Evolutionary conservation across 2,113 vertebrate genomes (phyloP), one percentile per base, ranked within the genome.

Genomic region (Ranitomeya imitator): DNA sequence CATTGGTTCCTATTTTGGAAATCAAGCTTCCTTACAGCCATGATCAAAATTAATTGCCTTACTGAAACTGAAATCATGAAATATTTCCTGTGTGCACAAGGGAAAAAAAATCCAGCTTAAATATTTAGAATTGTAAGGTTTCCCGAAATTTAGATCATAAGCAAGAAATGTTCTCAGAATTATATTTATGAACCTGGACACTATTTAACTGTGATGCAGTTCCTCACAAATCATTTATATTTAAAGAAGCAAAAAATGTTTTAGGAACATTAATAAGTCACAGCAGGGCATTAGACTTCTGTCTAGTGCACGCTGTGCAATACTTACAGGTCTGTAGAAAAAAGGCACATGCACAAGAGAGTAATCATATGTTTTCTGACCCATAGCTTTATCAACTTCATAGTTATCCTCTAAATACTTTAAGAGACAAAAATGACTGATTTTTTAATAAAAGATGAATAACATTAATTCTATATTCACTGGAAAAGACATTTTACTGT

Each of bases 351-450:
- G 74, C 73, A 85, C 73, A 89, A 89, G 85, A 77, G 74, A 85
- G n/a, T 84, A 89, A 89, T 85, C 55, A 83, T 88, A 88, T 89
- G 79, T 89, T 85, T 89, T 89, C 74, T 89, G 82, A 89, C 74
- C 87, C 52, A 79, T 85, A 85, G 82, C 45, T 89, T 89, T 79
- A 84, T 85, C 82, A 89, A 85, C 60, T 6, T 85, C 81, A 69
- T 69, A 89, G 59, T 85, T 63, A 83, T 65, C 45, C 80, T 65
- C 31, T 59, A 76, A 77, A 88, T 77, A 83, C 80, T 83, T 83
- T 54, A 83, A 19, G 71, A 55, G 67, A 15, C 23, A 82, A 59
- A 71, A 74, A 82, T 74, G 79, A 73, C 45, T 52, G 55, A 82
- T 59, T 74, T 31, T 57, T 31, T 57, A 37, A 88, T 54, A 52